Percentiles rank a stretch among this genome's conserved stretches.
These are phyloP conservation scores for Macropis europaea DNA, from an alignment of 2,888 invertebrate species.

Conservation along the genomic window DNA sequence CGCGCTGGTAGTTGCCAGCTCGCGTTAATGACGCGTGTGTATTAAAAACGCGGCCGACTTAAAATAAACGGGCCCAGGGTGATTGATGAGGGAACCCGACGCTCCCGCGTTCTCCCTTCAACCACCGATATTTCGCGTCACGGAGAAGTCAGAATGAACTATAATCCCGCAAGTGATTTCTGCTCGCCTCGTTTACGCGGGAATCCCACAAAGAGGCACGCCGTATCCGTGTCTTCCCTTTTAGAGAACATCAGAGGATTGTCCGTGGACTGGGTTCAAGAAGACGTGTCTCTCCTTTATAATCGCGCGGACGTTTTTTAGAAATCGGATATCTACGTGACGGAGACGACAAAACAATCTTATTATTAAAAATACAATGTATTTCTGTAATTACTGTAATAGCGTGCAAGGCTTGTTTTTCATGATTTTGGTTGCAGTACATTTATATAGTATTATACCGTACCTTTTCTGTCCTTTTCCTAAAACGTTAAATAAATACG, in stretches of 20 bases:
- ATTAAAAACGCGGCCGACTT: slow-evolving; percentile 71
- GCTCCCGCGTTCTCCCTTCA: slow-evolving; percentile 23
- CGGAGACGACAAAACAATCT: too few species aligned
- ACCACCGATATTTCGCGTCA: slow-evolving; percentile 19
- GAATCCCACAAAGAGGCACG: slow-evolving; percentile 25
- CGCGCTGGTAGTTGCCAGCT: slow-evolving; percentile 55
- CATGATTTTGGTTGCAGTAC: too few species aligned
- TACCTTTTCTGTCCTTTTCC: too few species aligned
- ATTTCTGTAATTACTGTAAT: too few species aligned
- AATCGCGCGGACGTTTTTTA: too few species aligned
- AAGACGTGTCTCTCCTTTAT: too few species aligned
- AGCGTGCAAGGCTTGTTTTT: too few species aligned
- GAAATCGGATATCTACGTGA: too few species aligned
- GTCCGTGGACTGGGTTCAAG: too few species aligned
- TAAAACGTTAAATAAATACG: too few species aligned
- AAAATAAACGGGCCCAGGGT: slow-evolving; percentile 71
- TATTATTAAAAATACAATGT: too few species aligned
- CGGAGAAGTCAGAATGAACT: slow-evolving; percentile 5
- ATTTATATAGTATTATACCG: too few species aligned
- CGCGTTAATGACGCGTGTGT: slow-evolving; percentile 73
- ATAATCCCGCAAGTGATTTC: slow-evolving; percentile 58
- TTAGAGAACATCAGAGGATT: background rate
- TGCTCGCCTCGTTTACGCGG: slow-evolving; percentile 53
- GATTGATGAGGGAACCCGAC: slow-evolving; percentile 67
- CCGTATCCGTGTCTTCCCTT: background rate